These are phyloP conservation scores for Lasioglossum vierecki DNA, from an alignment of 2,888 invertebrate genomes.

Conservation along the genomic window DNA sequence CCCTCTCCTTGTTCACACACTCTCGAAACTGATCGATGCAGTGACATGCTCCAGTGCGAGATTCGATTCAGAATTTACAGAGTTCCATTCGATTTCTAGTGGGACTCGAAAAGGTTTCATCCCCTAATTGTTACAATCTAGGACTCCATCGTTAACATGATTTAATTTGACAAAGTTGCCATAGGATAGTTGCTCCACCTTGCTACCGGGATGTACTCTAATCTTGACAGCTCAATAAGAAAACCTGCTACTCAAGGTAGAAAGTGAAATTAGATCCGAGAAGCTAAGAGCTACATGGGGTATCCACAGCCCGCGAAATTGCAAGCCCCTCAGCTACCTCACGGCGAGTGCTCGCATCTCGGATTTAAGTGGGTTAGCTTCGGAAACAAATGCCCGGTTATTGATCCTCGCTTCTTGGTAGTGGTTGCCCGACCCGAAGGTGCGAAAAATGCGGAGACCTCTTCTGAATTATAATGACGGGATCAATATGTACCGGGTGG, in stretches of 20 bases:
- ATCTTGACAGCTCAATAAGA: too few relatives aligned
- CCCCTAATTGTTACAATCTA: background rate
- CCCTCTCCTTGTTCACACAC: background rate
- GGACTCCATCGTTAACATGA: background rate
- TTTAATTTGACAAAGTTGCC: background rate
- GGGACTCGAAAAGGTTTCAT: background rate
- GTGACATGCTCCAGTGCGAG: background rate
- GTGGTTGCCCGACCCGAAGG: constrained; percentile 62
- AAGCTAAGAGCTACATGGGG: background rate
- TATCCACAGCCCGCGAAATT: background rate
- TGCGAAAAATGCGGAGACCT: constrained; percentile 69
- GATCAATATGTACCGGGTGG: constrained; percentile 68
- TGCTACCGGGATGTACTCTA: too few relatives aligned
- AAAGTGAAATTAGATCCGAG: background rate
- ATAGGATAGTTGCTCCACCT: too few relatives aligned
- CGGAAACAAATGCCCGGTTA: constrained; percentile 45
- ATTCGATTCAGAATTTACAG: background rate
- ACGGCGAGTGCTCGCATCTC: constrained; percentile 9
- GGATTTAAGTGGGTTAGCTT: constrained; percentile 41
- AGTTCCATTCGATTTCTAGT: background rate
- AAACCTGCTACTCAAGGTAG: background rate
- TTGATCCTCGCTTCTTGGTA: constrained; percentile 47
- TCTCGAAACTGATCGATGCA: background rate
- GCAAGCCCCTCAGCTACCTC: background rate
- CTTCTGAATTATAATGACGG: constrained; percentile 70